A percentile compares a stretch with the other conserved stretches of the same genome.
Evolutionary conservation across 2,797 vertebrate genomes (phyloP).

Genomic region (Catharus ustulatus): DNA sequence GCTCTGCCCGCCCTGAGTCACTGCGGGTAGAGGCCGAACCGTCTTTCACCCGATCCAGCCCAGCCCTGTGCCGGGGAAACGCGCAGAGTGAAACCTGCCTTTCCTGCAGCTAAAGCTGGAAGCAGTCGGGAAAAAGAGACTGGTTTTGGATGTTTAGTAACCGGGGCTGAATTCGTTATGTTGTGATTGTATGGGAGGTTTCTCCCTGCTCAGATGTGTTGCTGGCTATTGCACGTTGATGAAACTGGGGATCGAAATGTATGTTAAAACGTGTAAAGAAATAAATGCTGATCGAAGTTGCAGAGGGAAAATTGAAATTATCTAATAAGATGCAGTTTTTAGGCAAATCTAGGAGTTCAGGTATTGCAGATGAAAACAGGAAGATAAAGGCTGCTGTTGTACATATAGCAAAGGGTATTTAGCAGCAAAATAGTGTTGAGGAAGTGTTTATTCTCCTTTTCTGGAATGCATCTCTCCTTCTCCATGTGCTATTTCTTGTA

Average conservation of each 20-base stretch:
- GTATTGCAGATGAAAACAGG: not conserved
- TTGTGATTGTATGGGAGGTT: not conserved
- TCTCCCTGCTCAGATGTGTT: not conserved
- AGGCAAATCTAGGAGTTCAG: not conserved
- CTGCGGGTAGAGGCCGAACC: not conserved
- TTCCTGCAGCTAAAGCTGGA: not conserved
- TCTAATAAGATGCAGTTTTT: not conserved
- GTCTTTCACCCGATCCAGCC: not conserved
- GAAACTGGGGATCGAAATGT: not conserved
- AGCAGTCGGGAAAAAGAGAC: not conserved
- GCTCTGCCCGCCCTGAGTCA: not conserved
- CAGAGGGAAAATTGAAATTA: not conserved
- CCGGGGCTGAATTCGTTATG: not conserved
- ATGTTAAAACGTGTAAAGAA: not conserved
- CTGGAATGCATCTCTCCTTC: not conserved
- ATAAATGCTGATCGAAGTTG: not conserved
- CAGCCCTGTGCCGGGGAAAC: not conserved
- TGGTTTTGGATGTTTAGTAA: not conserved
- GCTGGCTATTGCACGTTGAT: accelerated
- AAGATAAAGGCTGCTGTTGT: not conserved
- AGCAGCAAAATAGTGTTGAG: not conserved
- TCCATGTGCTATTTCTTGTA: accelerated
- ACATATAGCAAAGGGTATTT: not conserved
- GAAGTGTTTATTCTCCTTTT: not conserved
- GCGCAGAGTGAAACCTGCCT: not conserved